A percentile compares a stretch with the other conserved stretches of the same genome.
These are phyloP conservation scores for Drosophila subsilvestris DNA, from an alignment of 2,888 invertebrate genomes.

Conservation along the genomic window DNA sequence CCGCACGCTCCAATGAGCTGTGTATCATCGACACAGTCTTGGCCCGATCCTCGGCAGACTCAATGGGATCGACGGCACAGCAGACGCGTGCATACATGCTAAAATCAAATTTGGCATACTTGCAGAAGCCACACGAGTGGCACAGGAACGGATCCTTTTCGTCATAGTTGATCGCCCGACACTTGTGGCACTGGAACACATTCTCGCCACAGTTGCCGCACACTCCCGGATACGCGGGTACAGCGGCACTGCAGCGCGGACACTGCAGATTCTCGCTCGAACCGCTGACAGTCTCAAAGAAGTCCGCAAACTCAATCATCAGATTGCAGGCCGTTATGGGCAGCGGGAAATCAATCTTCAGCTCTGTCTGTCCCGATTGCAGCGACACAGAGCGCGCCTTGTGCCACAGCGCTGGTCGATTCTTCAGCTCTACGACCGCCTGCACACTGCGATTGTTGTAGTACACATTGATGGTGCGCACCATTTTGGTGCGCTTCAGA, in stretches of 20 bases:
- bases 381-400: conserved; percentile 96
- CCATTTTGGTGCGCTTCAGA: conserved; percentile 98
- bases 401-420: conserved; percentile 98
- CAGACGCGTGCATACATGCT: conserved; percentile 95
- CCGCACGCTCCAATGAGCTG: conserved; percentile 95
- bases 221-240: conserved; percentile 98
- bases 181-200: conserved; percentile 99
- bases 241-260: conserved; percentile 97
- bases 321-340: conserved; percentile 99
- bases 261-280: conserved; percentile 97
- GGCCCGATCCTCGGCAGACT: conserved; percentile 97
- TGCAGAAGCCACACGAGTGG: conserved; percentile 99
- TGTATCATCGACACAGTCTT: conserved; percentile 97
- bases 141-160: conserved; percentile 99
- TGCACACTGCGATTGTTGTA: conserved; percentile 98
- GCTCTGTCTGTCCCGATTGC: conserved; percentile 96
- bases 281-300: conserved; percentile 95
- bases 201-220: conserved; percentile 95
- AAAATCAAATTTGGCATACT: conserved; percentile 99
- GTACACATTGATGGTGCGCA: conserved; percentile 96
- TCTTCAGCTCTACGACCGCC: conserved; percentile 98
- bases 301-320: conserved; percentile 99
- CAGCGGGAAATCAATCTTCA: conserved; percentile 97
- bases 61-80: conserved; percentile 98
- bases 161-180: conserved; percentile 99